phyloP scores from a whole-genome alignment of 2,888 invertebrate genomes.

The Liopterus haemorrhoidalis region DNA sequence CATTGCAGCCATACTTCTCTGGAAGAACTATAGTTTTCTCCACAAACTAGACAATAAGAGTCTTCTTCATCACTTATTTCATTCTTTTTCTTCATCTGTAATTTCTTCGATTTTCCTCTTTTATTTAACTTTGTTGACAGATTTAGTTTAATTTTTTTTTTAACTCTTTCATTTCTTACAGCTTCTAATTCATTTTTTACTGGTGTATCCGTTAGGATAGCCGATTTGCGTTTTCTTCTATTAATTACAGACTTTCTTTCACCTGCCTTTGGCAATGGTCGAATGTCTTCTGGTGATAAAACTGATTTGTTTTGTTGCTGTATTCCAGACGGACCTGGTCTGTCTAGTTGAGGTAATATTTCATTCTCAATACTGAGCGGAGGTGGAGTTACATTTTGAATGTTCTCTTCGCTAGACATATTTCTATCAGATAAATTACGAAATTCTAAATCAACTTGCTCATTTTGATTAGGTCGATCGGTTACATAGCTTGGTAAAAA shows the following conservation, averaged over 20 bases:
- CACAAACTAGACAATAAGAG: slow-evolving; percentile 32
- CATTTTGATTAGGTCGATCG: slow-evolving; percentile 10
- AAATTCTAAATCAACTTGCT: too few relatives aligned
- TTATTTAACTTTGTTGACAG: slow-evolving; percentile 5
- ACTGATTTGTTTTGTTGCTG: too few relatives aligned
- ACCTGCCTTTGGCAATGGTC: slow-evolving; percentile 31
- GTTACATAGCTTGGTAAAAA: slow-evolving; percentile 14
- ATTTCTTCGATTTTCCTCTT: slow-evolving; percentile 23
- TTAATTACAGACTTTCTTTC: slow-evolving; percentile 21
- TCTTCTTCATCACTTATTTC: slow-evolving; percentile 30
- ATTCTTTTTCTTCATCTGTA: slow-evolving; percentile 31
- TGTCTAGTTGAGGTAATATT: too few relatives aligned
- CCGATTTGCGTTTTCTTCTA: slow-evolving; percentile 20
- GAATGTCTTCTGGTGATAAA: slow-evolving; percentile 30
- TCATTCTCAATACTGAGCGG: too few relatives aligned
- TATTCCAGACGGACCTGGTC: too few relatives aligned
- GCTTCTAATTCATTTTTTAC: slow-evolving; percentile 17
- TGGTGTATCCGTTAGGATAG: slow-evolving; percentile 19
- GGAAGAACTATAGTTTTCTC: slow-evolving; percentile 31
- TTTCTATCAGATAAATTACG: too few relatives aligned
- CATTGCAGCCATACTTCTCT: slow-evolving; percentile 31
- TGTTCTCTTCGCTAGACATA: too few relatives aligned
- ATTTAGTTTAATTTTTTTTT: too few relatives aligned
- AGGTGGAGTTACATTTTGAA: too few relatives aligned
- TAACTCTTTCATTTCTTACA: slow-evolving; percentile 24